phyloP scores from a whole-genome alignment of 2,888 invertebrate species.

The Morpho helenor region DNA sequence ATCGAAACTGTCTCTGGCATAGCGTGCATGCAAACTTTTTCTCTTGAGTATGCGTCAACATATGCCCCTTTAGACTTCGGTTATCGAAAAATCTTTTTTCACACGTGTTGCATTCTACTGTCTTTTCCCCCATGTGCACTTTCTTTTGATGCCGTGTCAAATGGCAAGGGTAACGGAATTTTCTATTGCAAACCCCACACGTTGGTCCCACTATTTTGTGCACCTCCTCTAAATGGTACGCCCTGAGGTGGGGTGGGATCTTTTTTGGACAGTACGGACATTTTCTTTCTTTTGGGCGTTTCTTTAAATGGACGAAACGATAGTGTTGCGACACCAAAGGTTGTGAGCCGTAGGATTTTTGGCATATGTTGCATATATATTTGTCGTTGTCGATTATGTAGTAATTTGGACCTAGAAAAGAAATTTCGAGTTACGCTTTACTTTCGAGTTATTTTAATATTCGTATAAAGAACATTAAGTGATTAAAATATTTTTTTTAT shows the following conservation, averaged over 20 bases:
- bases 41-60: not conserved
- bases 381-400: constrained; percentile 2
- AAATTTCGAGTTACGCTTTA: not conserved
- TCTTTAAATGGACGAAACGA: constrained; percentile 6
- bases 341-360: constrained; percentile 7
- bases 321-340: constrained; percentile 8
- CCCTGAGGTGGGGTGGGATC: not conserved
- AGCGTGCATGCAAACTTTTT: constrained; percentile 6
- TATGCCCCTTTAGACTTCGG: not conserved
- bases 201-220: constrained; percentile 2
- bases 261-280: constrained; percentile 1
- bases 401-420: constrained; percentile 11
- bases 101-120: not conserved
- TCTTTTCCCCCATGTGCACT: constrained; percentile 1
- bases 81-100: not conserved
- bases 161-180: constrained; percentile 7
- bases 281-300: not conserved
- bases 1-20: constrained; percentile 23
- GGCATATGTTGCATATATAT: constrained; percentile 4
- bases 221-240: constrained; percentile 1
- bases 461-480: no score
- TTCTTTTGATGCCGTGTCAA: constrained; percentile 7
- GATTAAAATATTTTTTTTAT: no score
- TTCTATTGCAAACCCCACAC: constrained; percentile 5
- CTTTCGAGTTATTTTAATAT: no score